Base-by-base conservation (phyloP, 2,113 vertebrate species). In the Solenodon paradoxus region DNA sequence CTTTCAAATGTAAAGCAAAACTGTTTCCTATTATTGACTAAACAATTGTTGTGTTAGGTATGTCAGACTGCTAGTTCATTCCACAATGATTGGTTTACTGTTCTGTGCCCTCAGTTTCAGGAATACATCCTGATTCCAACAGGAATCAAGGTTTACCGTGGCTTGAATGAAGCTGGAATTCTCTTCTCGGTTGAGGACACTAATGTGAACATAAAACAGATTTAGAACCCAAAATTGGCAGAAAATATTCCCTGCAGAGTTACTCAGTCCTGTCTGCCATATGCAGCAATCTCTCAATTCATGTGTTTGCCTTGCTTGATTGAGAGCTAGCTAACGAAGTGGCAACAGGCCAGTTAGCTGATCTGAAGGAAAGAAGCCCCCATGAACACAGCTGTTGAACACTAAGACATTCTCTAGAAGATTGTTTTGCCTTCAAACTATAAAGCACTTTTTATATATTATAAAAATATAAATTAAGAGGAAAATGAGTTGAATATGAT, bases 161-260 rank as follows among this genome's bases (percentile, higher is more conserved):
- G 78, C n/a, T 89, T 89, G 68, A 96, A 91, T 93, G 85, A 97
- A 96, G 79, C 79, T 86, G 83, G 79, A 89, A 90, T 75, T 95
- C 92, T 96, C 75, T 79, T 90, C 95, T 96, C 89, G 87, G 75
- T 38, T 66, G 94, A 98, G 93, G 94, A 82, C 55, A 82, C 72
- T 69, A 88, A 88, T 83, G 94, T 3, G n/a, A 94, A 86, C 87
- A 94, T 90, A 94, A 97, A 97, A 94, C 92, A 95, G 57, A 97
- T 95, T 97, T 83, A 97, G 95, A 97, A 92, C 51, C 81, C 75
- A 24, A 84, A 97, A 75, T 90, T 96, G 96, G 94, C 95, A 93
- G 80, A 75, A 96, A 95, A 79, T 90, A 95, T 95, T 97, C 96
- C 94, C 96, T 51, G 32, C 53, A 85, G 94, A 92, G 55, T 94